Percentiles rank a stretch among this genome's conserved stretches.
Conservation (phyloP, 2,797 vertebrate genomes). For the Hybognathus amarus region DNA sequence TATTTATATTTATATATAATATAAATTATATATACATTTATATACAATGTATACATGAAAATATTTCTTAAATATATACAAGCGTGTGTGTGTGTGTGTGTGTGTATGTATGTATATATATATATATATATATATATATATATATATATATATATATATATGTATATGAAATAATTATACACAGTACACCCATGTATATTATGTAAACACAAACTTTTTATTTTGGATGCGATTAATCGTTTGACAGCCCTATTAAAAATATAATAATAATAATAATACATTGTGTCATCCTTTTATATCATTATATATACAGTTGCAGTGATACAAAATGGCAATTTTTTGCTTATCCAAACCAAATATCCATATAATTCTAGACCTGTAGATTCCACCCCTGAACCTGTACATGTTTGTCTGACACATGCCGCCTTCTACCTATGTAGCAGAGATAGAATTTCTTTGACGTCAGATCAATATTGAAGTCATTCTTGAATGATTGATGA, state of each 20-base stretch:
- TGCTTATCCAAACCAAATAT: background rate
- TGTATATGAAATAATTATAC: too few species aligned
- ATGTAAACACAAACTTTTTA: too few species aligned
- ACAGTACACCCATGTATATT: too few species aligned
- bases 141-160: too few species aligned
- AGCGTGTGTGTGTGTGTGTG: too few species aligned
- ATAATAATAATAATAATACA: background rate
- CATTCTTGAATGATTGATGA: conserved; percentile 43
- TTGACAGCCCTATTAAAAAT: background rate
- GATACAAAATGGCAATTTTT: background rate
- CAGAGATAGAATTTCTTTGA: conserved; percentile 38
- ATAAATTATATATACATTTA: too few species aligned
- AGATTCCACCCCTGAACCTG: background rate
- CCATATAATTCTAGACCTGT: background rate
- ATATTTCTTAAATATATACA: too few species aligned
- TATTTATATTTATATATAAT: too few species aligned
- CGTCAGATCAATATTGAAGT: conserved; percentile 35
- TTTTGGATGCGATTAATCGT: too few species aligned
- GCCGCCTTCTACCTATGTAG: background rate
- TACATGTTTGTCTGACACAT: background rate
- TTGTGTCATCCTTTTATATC: background rate
- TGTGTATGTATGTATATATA: too few species aligned
- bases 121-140: too few species aligned
- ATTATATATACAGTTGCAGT: background rate
- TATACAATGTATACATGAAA: too few species aligned